Evolutionary conservation across 2,888 invertebrate genomes (phyloP), one percentile per base, ranked within the genome.

Genomic region (Blastobasis lacticolella): DNA sequence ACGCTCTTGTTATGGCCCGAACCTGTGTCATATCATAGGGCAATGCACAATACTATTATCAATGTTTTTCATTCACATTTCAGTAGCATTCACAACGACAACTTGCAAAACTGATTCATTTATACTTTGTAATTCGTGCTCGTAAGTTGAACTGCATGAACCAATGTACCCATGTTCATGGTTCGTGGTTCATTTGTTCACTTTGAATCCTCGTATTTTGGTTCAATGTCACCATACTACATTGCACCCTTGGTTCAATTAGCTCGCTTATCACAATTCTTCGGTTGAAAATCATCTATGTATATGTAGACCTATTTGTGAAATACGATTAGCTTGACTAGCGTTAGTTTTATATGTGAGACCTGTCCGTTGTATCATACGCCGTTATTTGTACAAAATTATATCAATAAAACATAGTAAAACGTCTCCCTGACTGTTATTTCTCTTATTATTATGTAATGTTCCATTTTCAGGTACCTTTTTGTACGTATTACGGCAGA

Each of bases 351-450:
- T 89, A 83, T 89, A 89, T 88, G 89, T 89, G 89, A 86, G 72
- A 88, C 85, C 85, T 86, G 83, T 87, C 88, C 88, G 80, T 81
- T 89, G 89, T 89, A 89, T 74, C 77, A 89, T 89, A 89, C 71
- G 85, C 88, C 88, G 87, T 88, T 89, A 88, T 89, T 89, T 89
- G 89, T 89, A 89, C 87, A 89, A 89, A 89, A 88, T 84, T 87
- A 87, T 87, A 85, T 86, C 87, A 87, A 83, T 88, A 85, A 87
- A 86, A 81, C 76, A 75, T 73, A 71, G 73, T 71, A 66, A 72
- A 72, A 73, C 66, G 50, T 54, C 9, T n/a, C 5, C 42, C 6
- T 42, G 23, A 23, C 23, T 23, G 23, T 23, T 23, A 23, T 23
- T 23, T 23, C 23, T 23, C 23, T 3, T n/a, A n/a, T 23, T 23